Evolutionary conservation across 2,888 invertebrate genomes (phyloP).

Genomic region (Callyntrura guangdongensis): DNA sequence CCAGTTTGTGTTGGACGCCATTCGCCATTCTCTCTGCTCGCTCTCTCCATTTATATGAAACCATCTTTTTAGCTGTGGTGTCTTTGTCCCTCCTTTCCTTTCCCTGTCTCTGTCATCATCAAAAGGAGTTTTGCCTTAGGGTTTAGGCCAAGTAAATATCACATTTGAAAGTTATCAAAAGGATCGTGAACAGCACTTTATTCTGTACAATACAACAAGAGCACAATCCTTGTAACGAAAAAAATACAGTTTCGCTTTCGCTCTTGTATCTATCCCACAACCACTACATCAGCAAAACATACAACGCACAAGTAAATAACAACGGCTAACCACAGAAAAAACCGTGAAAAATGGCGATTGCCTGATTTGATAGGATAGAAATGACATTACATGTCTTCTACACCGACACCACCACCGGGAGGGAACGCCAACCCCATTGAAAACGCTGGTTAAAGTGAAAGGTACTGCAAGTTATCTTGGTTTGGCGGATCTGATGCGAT

Average conservation of each 20-base stretch:
- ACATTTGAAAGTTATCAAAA: slow-evolving; percentile 65
- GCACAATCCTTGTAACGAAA: background rate
- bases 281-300: slow-evolving; percentile 4
- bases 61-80: slow-evolving; percentile 26
- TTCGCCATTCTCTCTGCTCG: background rate
- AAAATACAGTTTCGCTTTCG: background rate
- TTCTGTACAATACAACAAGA: background rate
- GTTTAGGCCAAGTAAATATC: slow-evolving; percentile 70
- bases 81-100: background rate
- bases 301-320: slow-evolving; percentile 33
- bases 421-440: background rate
- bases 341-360: slow-evolving; percentile 48
- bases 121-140: slow-evolving; percentile 47
- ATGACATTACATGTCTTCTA: slow-evolving; percentile 17
- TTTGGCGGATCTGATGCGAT: slow-evolving; percentile 15
- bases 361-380: slow-evolving; percentile 66
- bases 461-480: slow-evolving; percentile 12
- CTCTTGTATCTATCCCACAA: slow-evolving; percentile 3
- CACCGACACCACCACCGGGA: background rate
- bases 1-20: slow-evolving; percentile 46
- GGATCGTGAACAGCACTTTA: slow-evolving; percentile 9
- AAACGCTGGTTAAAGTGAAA: background rate
- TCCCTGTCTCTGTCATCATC: background rate
- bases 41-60: no score
- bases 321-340: slow-evolving; percentile 29